Percentiles rank a stretch among this genome's conserved stretches.
Conservation (phyloP, 2,797 vertebrate genomes). For the Dipus sagitta region DNA sequence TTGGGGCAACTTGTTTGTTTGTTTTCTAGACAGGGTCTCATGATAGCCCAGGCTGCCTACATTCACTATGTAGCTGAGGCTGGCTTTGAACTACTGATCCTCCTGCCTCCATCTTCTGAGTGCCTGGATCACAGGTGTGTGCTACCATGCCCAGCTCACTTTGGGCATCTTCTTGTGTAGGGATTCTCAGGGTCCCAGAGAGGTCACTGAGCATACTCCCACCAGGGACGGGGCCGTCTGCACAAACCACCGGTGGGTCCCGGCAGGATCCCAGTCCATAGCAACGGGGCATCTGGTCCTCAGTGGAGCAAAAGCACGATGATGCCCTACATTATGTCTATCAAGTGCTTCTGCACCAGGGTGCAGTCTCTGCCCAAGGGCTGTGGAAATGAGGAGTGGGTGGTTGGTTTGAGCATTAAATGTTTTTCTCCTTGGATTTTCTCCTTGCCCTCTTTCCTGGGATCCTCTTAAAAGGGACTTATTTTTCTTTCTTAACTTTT, state of each 20-base stretch:
- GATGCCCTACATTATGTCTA: conserved; percentile 27
- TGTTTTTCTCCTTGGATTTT: conserved; percentile 38
- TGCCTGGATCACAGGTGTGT: too few species aligned
- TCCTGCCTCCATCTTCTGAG: too few species aligned
- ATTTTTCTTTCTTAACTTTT: neutral
- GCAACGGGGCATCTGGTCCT: neutral
- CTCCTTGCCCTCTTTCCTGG: neutral
- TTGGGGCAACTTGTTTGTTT: neutral
- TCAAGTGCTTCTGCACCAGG: neutral
- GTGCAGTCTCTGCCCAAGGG: neutral
- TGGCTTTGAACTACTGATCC: too few species aligned
- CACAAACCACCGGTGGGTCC: neutral
- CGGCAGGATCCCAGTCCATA: neutral
- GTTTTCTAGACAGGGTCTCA: neutral
- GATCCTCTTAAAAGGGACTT: conserved; percentile 20
- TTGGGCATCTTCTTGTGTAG: neutral
- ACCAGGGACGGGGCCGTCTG: neutral
- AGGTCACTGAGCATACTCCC: neutral
- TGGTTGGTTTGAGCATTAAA: neutral
- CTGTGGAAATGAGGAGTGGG: neutral
- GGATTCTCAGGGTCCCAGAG: neutral
- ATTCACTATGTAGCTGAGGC: too few species aligned
- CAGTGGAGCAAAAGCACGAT: neutral
- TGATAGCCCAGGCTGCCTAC: neutral
- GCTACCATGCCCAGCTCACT: neutral